A percentile compares a stretch with the other conserved stretches of the same genome.
These are phyloP conservation scores for Melanophora roralis DNA, from an alignment of 2,888 invertebrate genomes.

Conservation along the genomic window DNA sequence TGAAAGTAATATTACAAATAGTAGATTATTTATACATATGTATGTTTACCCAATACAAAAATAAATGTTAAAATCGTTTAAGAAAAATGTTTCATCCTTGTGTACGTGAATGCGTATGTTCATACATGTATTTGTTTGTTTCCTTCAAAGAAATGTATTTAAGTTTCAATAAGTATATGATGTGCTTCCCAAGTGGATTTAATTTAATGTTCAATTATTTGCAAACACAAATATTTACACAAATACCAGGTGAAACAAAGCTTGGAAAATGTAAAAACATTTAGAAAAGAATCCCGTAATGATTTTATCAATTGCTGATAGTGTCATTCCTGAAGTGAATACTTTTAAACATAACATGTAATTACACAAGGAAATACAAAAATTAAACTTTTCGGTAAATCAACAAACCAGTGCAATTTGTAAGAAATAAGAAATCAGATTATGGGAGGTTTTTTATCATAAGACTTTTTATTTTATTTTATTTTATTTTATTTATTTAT, in stretches of 20 bases:
- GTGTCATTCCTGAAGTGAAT: conserved; percentile 21
- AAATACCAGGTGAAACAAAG: background rate
- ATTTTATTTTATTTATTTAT: too few species aligned
- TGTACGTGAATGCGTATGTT: background rate
- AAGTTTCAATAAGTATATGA: conserved; percentile 2
- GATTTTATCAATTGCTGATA: conserved; percentile 31
- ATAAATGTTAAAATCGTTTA: too few species aligned
- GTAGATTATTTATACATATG: too few species aligned
- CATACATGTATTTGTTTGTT: background rate
- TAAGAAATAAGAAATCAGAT: conserved; percentile 15
- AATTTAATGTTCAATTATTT: conserved; percentile 68
- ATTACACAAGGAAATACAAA: background rate
- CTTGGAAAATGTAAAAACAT: background rate
- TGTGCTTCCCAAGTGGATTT: conserved; percentile 57
- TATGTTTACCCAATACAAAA: too few species aligned
- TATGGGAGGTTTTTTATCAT: too few species aligned
- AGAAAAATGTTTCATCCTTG: background rate
- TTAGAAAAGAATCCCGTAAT: background rate
- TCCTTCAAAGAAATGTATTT: conserved; percentile 2
- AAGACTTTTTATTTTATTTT: too few species aligned
- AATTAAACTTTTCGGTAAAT: background rate
- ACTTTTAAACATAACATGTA: conserved; percentile 7
- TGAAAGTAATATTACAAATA: too few species aligned
- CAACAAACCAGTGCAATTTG: background rate
- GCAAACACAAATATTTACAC: conserved; percentile 52